A percentile compares a stretch with the other conserved stretches of the same genome.
These are phyloP conservation scores for Malurus leucopterus DNA, from an alignment of 2,797 vertebrate species.

Conservation along the genomic window DNA sequence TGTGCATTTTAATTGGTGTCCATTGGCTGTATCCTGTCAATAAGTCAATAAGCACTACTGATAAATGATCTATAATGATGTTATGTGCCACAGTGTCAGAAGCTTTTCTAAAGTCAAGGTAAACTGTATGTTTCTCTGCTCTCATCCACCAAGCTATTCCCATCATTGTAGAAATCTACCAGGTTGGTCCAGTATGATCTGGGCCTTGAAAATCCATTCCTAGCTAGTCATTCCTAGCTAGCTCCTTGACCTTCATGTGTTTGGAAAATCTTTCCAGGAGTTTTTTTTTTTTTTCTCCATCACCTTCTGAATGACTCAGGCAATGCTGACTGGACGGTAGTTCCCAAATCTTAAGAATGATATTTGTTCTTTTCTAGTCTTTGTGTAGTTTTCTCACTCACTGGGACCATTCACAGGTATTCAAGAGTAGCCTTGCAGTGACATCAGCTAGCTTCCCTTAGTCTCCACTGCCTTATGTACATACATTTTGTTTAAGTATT, in stretches of 20 bases:
- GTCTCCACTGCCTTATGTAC: fast-evolving
- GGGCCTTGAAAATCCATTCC: fast-evolving
- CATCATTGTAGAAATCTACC: neutral
- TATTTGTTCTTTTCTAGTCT: neutral
- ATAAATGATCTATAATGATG: neutral
- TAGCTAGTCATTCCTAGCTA: neutral
- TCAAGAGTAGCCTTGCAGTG: neutral
- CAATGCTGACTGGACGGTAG: neutral
- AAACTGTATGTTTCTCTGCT: neutral
- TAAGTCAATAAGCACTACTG: neutral
- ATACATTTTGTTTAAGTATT: neutral
- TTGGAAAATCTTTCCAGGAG: neutral
- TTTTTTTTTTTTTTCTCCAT: neutral
- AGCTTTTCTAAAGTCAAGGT: neutral
- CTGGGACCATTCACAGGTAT: neutral
- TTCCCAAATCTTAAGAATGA: neutral
- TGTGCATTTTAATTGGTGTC: neutral
- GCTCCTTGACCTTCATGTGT: neutral
- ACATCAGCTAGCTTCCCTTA: neutral
- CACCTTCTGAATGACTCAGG: neutral
- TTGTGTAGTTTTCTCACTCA: neutral
- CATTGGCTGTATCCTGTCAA: neutral
- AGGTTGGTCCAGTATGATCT: neutral
- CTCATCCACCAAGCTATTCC: neutral
- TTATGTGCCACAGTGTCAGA: neutral